Conservation (phyloP, 2,888 invertebrate species). For the Ferrisia virgata region DNA sequence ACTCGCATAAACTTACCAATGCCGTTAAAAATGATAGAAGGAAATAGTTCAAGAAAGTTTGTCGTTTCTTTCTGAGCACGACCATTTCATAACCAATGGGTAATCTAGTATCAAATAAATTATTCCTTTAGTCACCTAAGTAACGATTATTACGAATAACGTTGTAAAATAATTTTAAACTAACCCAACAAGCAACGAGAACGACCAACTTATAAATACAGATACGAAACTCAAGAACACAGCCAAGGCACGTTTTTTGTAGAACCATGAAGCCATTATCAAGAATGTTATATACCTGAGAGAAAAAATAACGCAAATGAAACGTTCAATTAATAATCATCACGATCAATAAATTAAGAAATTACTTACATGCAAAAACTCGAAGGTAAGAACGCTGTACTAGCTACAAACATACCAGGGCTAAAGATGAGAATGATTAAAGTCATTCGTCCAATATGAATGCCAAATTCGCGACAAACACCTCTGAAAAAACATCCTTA, state of each 20-base stretch:
- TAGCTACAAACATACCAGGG: constrained; percentile 85
- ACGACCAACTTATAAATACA: not conserved
- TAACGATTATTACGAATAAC: not conserved
- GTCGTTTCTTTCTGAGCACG: not conserved
- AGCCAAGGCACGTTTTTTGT: not conserved
- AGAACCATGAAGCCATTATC: not conserved
- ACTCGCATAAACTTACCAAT: constrained; percentile 3
- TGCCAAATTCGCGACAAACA: constrained; percentile 82
- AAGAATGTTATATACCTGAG: not conserved
- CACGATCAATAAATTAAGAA: not conserved
- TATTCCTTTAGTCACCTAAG: not conserved
- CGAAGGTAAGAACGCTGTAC: constrained; percentile 86
- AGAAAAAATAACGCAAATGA: not conserved
- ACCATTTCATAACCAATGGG: constrained; percentile 10
- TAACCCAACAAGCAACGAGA: not conserved
- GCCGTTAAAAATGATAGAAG: not conserved
- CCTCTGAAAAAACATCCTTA: constrained; percentile 62
- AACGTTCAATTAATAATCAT: too few species aligned
- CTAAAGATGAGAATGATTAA: constrained; percentile 76
- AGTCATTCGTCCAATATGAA: constrained; percentile 81
- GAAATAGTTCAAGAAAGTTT: not conserved
- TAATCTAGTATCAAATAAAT: not conserved
- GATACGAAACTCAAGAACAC: not conserved
- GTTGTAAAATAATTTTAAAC: not conserved
- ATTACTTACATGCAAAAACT: constrained; percentile 76